Conservation (phyloP, 2,888 invertebrate species). For the Chalcosyrphus nemorum region DNA sequence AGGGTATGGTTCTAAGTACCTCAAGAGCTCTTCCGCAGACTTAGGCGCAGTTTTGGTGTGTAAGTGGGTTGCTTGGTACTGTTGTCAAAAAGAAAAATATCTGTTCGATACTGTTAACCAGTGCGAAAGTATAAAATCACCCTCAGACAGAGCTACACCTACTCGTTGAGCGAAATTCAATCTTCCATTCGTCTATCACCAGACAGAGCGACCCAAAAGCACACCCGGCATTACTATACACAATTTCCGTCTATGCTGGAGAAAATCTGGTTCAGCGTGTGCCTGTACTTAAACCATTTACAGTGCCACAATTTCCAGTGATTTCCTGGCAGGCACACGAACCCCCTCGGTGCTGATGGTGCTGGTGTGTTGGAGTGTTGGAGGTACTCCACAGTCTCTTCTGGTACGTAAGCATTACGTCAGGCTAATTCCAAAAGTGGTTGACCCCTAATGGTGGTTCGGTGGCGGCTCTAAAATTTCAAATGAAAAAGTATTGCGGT, state of each 20-base stretch:
- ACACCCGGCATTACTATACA: conserved; percentile 14
- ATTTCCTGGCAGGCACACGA: conserved; percentile 60
- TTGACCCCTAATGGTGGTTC: conserved; percentile 60
- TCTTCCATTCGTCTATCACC: conserved; percentile 19
- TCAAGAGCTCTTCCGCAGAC: conserved; percentile 7
- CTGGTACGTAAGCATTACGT: conserved; percentile 51
- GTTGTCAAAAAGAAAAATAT: neutral
- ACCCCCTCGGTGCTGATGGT: conserved; percentile 12
- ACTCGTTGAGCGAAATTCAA: conserved; percentile 17
- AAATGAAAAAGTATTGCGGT: conserved; percentile 31
- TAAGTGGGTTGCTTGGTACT: neutral
- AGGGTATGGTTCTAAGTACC: conserved; percentile 23
- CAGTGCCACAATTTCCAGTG: conserved; percentile 62
- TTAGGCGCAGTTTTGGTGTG: neutral
- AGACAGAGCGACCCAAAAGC: neutral
- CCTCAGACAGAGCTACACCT: neutral
- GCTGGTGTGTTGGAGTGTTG: neutral
- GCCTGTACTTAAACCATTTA: conserved; percentile 57
- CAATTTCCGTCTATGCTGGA: conserved; percentile 32
- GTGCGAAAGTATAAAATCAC: conserved; percentile 5
- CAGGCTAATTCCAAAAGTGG: conserved; percentile 61
- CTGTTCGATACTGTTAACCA: conserved; percentile 24
- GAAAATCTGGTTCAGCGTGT: conserved; percentile 20
- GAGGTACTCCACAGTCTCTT: neutral
- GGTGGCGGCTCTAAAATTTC: conserved; percentile 7